Evolutionary conservation across 2,888 invertebrate genomes (phyloP), one percentile per base, ranked within the genome.

Genomic region (Antheraea assamensis): DNA sequence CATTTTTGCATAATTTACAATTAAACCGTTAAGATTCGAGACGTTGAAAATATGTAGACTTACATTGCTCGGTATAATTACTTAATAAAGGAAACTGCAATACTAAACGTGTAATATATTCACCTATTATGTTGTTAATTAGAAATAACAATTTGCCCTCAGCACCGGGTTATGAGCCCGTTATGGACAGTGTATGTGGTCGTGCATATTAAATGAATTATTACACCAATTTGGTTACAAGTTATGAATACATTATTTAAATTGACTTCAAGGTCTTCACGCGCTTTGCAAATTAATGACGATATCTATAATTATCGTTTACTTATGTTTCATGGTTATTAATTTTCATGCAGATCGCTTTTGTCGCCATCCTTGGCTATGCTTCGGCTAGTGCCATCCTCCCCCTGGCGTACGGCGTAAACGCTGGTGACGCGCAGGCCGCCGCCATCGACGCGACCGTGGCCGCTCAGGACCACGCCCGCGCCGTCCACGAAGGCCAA

Each of bases 331-430:
- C 49, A 71, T 27, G 15, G 17, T 49, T 10, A 49, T 71, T 5
- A 4, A 68, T 68, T 76, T 27, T 47, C 75, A 72, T n/a, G 2
- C 89, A 94, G 94, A 87, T 94, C 85, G 91, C 89, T 87, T 92
- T 94, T 88, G 87, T 89, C 83, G 94, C 94, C 91, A 81, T 94
- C 85, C 86, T 94, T 90, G 94, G 93, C 92, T 94, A 92, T 87
- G 92, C 94, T 81, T 89, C 93, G 85, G 94, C 94, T 79, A 84
- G 90, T 79, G 84, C 87, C 75, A 83, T 94, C 86, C 82, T 89
- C 74, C 92, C 93, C 70, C 79, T 88, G 10, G 85, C 84, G 19
- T 82, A 85, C 78, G 93, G 93, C 79, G 86, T 89, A 72, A 94
- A 92, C 90, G 82, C 85, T 21, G 94, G 94, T 61, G 94, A 94